These are phyloP conservation scores for Aphelenchoides besseyi DNA, from an alignment of 1,140 invertebrate species.

Conservation along the genomic window DNA sequence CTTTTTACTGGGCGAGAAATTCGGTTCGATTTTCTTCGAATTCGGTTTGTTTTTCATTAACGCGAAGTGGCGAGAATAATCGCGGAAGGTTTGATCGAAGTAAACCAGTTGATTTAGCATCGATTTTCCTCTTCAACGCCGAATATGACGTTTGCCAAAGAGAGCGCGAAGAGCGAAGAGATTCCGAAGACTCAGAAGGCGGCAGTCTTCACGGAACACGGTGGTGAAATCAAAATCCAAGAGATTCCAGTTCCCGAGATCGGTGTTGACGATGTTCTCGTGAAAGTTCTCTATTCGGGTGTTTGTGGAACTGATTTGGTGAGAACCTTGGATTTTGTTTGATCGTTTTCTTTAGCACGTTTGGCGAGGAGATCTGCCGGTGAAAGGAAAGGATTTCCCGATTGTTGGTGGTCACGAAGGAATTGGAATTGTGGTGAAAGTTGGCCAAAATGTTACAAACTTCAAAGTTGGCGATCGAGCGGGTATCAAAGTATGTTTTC, in stretches of 20 bases:
- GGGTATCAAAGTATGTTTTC: slow-evolving; percentile 32
- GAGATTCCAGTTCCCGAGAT: slow-evolving; percentile 27
- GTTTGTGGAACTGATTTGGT: slow-evolving; percentile 27
- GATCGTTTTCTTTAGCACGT: slow-evolving; percentile 12
- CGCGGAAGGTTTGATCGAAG: not conserved
- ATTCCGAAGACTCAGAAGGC: slow-evolving; percentile 30
- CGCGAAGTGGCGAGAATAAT: not conserved
- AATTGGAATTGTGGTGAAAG: slow-evolving; percentile 36
- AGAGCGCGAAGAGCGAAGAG: not conserved
- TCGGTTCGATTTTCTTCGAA: not conserved
- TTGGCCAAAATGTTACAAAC: slow-evolving; percentile 30
- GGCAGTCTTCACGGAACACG: slow-evolving; percentile 1
- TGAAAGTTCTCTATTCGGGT: slow-evolving; percentile 27
- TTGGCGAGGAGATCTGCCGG: slow-evolving; percentile 24
- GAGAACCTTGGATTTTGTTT: not conserved
- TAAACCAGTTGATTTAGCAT: not conserved
- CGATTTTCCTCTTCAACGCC: not conserved
- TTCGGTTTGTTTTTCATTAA: not conserved
- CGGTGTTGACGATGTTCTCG: slow-evolving; percentile 22
- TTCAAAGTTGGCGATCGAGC: slow-evolving; percentile 41
- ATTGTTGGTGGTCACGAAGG: slow-evolving; percentile 42
- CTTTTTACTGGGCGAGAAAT: not conserved
- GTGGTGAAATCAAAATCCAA: not conserved
- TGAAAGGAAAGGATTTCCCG: slow-evolving; percentile 19
- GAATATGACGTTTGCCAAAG: not conserved